Percentiles rank a stretch among this genome's conserved stretches.
phyloP scores from a whole-genome alignment of 2,797 vertebrate genomes.

The Masticophis lateralis region DNA sequence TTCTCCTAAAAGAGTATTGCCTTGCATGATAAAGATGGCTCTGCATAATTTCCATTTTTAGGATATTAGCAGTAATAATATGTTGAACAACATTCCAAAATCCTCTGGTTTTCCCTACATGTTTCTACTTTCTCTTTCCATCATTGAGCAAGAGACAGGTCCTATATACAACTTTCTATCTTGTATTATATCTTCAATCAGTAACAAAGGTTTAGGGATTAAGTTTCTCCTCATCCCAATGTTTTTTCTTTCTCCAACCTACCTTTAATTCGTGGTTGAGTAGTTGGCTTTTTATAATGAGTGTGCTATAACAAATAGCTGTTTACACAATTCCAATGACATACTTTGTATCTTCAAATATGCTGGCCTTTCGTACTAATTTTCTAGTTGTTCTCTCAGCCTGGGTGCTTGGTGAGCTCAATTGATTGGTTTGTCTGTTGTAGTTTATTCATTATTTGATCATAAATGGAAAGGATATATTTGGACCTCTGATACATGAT shows the following conservation, averaged over 20 bases:
- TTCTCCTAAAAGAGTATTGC: neutral
- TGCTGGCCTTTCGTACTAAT: neutral
- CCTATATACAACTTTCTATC: neutral
- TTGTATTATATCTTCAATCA: neutral
- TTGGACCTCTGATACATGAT: neutral
- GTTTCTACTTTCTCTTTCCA: neutral
- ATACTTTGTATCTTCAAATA: neutral
- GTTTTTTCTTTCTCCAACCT: neutral
- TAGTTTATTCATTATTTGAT: neutral
- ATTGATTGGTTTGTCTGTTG: neutral
- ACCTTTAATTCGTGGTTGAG: neutral
- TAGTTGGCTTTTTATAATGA: neutral
- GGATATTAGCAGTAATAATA: neutral
- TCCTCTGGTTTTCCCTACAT: neutral
- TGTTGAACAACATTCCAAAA: neutral
- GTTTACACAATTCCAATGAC: neutral
- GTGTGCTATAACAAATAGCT: neutral
- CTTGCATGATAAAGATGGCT: neutral
- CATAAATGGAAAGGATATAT: neutral
- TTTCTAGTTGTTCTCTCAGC: neutral
- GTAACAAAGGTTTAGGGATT: neutral
- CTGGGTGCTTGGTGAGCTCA: neutral
- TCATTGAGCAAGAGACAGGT: neutral
- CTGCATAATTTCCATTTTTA: neutral
- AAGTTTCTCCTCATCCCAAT: neutral